These are phyloP conservation scores for Paramormyrops kingsleyae DNA, from an alignment of 2,113 vertebrate species.

Conservation along the genomic window DNA sequence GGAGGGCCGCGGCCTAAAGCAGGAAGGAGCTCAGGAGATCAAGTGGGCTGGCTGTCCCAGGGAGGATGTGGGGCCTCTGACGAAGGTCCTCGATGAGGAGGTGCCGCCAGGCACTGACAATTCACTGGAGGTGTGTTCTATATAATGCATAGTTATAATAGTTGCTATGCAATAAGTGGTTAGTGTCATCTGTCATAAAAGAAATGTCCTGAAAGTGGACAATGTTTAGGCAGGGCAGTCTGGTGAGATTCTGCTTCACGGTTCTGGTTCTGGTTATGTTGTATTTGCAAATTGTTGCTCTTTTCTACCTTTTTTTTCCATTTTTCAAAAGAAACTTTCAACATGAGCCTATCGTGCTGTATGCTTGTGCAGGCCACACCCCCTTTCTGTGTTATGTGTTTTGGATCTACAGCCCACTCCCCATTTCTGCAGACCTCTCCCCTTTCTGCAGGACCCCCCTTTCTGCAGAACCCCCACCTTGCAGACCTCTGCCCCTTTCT, in stretches of 20 bases:
- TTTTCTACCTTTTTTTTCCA: not conserved
- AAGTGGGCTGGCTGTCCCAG: conserved; percentile 34
- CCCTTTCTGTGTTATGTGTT: too few species aligned
- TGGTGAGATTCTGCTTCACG: not conserved
- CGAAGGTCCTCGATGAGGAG: not conserved
- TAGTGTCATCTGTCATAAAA: not conserved
- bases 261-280: not conserved
- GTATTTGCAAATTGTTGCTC: not conserved
- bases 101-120: conserved; percentile 13
- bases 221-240: not conserved
- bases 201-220: not conserved
- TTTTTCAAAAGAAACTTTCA: not conserved
- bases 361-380: not conserved
- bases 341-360: not conserved
- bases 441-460: not conserved
- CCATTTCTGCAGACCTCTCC: not conserved
- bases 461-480: not conserved
- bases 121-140: conserved; percentile 27
- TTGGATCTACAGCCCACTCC: too few species aligned
- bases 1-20: conserved; percentile 33
- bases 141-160: not conserved
- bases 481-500: not conserved
- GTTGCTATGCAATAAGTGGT: not conserved
- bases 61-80: conserved; percentile 7
- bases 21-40: conserved; percentile 31